Percentiles rank a stretch among this genome's conserved stretches.
Conservation (phyloP, 2,113 vertebrate species). For the Apteryx mantelli region DNA sequence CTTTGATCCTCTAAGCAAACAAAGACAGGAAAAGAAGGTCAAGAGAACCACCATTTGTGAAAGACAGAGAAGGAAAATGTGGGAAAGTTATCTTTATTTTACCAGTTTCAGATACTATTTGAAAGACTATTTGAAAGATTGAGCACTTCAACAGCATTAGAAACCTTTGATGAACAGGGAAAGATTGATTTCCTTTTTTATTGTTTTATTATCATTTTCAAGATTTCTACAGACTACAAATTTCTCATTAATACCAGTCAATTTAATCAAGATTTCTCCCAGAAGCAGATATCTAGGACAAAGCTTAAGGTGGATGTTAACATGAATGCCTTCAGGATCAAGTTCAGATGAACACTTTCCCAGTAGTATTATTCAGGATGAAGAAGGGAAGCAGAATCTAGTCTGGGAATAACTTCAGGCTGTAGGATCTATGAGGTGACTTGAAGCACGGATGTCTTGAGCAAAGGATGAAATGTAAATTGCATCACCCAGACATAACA, state of each 20-base stretch:
- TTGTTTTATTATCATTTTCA: neutral
- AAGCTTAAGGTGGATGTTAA: neutral
- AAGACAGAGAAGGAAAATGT: constrained; percentile 25
- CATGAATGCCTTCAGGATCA: neutral
- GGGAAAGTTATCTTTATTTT: constrained; percentile 41
- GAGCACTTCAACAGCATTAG: neutral
- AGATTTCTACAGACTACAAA: neutral
- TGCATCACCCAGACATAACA: neutral
- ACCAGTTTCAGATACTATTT: neutral
- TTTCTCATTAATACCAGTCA: neutral
- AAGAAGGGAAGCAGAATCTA: neutral
- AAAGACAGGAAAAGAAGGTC: constrained; percentile 51
- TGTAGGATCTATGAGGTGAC: neutral
- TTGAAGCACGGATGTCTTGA: neutral
- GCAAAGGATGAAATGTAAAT: neutral
- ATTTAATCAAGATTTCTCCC: neutral
- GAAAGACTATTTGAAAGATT: neutral
- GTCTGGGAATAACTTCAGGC: neutral
- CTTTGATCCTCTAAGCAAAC: constrained; percentile 73
- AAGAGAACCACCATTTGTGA: constrained; percentile 44
- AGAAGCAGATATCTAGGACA: neutral
- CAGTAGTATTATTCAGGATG: neutral
- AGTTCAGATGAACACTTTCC: neutral
- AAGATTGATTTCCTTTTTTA: neutral
- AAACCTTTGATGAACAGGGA: neutral